Evolutionary conservation across 2,888 invertebrate species (phyloP), one percentile per base, ranked within the genome.

Genomic region (Cybosia mesomella): DNA sequence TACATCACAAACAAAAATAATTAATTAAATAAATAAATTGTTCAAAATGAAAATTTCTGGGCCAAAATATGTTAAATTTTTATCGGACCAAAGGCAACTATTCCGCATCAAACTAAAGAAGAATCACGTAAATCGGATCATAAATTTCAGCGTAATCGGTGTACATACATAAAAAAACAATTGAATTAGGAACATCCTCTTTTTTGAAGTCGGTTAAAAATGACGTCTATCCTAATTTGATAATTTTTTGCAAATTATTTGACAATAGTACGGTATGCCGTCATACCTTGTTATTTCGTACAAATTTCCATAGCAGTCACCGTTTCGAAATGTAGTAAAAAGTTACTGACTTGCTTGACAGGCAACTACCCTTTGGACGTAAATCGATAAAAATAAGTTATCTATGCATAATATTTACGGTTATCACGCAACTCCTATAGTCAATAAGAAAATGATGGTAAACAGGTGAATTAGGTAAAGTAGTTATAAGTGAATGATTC

Each of bases 321-420:
- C 43, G 18, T 18, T 18, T 43, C 8, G 49, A 18, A 49, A 49
- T 49, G 49, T 49, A 49, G 9, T 49, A n/a, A 49, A 49, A 49
- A 49, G n/a, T 49, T n/a, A 49, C 49, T 49, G 49, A 49, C 49
- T 49, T 8, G 1, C 49, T 49, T 9, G 49, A n/a, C 49, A 49
- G 49, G 7, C 49, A 49, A 49, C n/a, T 49, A 49, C n/a, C 49
- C 49, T n/a, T 55, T 15, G 54, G n/a, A n/a, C 18, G 34, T 28
- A 58, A 32, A 32, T 58, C 32, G n/a, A 58, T 32, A 28, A n/a
- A 34, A 32, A 58, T 32, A 10, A n/a, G 58, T 58, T 58, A 58
- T 55, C 22, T 24, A 55, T 24, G 11, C 24, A 55, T 24, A 13
- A 24, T 22, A 24, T 22, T 55, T 21, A 22, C 54, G 21, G 15